Evolutionary conservation across 2,888 invertebrate genomes (phyloP), one percentile per base, ranked within the genome.

Genomic region (Agelastica alni): DNA sequence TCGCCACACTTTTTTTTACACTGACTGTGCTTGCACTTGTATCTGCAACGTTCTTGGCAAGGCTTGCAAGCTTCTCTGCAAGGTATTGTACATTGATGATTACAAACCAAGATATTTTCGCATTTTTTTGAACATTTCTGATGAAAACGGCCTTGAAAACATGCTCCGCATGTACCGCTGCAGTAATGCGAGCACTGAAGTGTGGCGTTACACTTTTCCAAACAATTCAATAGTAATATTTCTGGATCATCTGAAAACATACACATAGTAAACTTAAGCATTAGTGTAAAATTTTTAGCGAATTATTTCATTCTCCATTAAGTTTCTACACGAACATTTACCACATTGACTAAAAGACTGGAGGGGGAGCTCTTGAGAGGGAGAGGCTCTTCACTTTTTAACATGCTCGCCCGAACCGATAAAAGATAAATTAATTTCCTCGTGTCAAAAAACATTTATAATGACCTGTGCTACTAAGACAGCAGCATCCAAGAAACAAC

Each of bases 91-190:
- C 85, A 85, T 80, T 77, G 72, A 68, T 87, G 87, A 20, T 84
- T 84, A 70, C 88, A 87, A 39, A 87, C 79, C 54, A 86, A 78
- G 7, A 69, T 62, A 43, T 78, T 79, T 3, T 78, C 76, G 72
- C 88, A 89, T 12, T 75, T 72, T 61, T 80, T 76, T 22, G 62
- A 59, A 71, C 87, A 88, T 13, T 80, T 74, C 51, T 64, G 67
- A 71, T 88, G 88, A 48, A 87, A 70, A 5, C 85, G 79, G 31
- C 85, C 85, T 66, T 82, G 82, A 26, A 62, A 70, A 71, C 87
- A 87, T 39, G 69, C 58, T 2, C 81, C 77, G 71, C 85, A 85
- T 4, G 77, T 75, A 20, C 85, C 84, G 3, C 60, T 60, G 69
- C 85, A 85, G 16, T 41, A 26, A 72, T 85, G 84, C 0, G 63